Conservation (phyloP, 35 echinoderm and acorn worm genomes). For the Apostichopus californicus region DNA sequence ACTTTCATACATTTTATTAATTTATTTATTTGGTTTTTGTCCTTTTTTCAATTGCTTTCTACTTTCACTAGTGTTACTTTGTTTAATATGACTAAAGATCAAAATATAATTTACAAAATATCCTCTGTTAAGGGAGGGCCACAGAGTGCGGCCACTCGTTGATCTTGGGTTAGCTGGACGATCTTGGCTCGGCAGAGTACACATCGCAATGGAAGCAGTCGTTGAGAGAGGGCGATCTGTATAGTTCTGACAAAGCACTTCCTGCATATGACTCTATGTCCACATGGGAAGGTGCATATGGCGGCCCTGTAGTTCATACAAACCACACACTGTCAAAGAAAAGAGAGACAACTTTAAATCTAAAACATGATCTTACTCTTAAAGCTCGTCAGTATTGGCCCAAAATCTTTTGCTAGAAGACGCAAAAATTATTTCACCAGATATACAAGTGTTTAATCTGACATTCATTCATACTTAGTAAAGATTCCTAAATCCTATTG, state of each 20-base stretch:
- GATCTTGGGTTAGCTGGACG: slow-evolving; percentile 54
- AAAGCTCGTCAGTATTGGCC: too few relatives aligned
- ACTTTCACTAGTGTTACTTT: too few relatives aligned
- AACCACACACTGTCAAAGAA: slow-evolving; percentile 85
- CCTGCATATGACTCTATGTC: slow-evolving; percentile 86
- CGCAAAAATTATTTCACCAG: too few relatives aligned
- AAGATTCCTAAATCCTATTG: too few relatives aligned
- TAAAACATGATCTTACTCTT: too few relatives aligned
- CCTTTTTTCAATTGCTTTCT: too few relatives aligned
- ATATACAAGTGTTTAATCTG: too few relatives aligned
- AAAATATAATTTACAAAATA: slow-evolving; percentile 10
- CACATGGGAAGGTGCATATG: slow-evolving; percentile 89
- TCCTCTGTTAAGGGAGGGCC: slow-evolving; percentile 4
- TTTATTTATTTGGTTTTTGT: too few relatives aligned
- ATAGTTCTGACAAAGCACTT: slow-evolving; percentile 97
- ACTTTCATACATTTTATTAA: background rate
- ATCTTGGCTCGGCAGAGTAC: slow-evolving; percentile 92
- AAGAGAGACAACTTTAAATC: background rate
- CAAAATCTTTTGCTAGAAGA: too few relatives aligned
- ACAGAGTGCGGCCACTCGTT: background rate
- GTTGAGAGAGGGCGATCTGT: slow-evolving; percentile 89
- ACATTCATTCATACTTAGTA: too few relatives aligned
- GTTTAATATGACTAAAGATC: background rate
- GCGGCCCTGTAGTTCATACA: slow-evolving; percentile 83
- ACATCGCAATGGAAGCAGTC: slow-evolving; percentile 87